Percentiles rank a stretch among this genome's conserved stretches.
phyloP scores from a whole-genome alignment of 2,113 vertebrate genomes.

The Lanius ludovicianus region DNA sequence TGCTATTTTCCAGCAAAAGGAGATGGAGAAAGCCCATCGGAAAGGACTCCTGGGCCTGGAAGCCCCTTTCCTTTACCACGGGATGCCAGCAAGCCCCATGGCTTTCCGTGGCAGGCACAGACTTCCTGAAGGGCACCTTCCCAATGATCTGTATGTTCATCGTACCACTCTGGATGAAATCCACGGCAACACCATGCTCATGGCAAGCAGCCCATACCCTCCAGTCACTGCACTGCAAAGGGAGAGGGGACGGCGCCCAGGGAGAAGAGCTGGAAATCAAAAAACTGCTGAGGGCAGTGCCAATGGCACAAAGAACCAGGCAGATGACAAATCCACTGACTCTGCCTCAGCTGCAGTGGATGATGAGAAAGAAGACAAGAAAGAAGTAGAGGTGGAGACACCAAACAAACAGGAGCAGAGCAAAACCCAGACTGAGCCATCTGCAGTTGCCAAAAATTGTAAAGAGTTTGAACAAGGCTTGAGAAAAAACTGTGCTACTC shows the following conservation, averaged over 20 bases:
- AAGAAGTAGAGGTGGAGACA: conserved; percentile 75
- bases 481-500: conserved; percentile 72
- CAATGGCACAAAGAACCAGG: conserved; percentile 73
- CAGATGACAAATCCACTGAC: conserved; percentile 76
- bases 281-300: conserved; percentile 75
- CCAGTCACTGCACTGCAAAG: conserved; percentile 82
- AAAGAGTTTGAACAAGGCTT: conserved; percentile 76
- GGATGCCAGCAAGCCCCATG: conserved; percentile 75
- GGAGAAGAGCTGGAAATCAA: conserved; percentile 77
- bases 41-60: conserved; percentile 84
- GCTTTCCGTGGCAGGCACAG: conserved; percentile 82
- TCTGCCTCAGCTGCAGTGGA: conserved; percentile 69
- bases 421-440: conserved; percentile 75
- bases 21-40: conserved; percentile 88
- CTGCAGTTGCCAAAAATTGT: conserved; percentile 64
- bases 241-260: conserved; percentile 81
- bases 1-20: conserved; percentile 91
- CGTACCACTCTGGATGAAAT: conserved; percentile 82
- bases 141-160: conserved; percentile 81
- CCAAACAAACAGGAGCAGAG: conserved; percentile 71
- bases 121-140: conserved; percentile 78
- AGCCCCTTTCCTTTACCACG: conserved; percentile 79
- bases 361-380: conserved; percentile 85
- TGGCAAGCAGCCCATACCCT: conserved; percentile 82
- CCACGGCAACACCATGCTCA: conserved; percentile 81